Percentiles rank a stretch among this genome's conserved stretches.
phyloP scores from a whole-genome alignment of 2,888 invertebrate species.

The Trachelus tabidus region DNA sequence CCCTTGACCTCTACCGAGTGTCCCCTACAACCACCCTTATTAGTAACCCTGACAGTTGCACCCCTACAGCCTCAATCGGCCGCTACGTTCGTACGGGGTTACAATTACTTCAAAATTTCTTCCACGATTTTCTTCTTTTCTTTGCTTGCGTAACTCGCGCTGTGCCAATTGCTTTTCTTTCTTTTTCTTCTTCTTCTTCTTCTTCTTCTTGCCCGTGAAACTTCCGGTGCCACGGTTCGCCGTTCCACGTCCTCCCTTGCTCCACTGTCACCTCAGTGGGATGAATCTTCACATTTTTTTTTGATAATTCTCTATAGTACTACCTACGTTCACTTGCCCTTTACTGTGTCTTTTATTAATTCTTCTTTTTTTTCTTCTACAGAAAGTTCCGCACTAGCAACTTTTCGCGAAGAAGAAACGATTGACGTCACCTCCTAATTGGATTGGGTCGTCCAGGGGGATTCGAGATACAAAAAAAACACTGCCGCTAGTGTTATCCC shows the following conservation, averaged over 20 bases:
- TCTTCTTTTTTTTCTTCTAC: background rate
- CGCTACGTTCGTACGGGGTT: background rate
- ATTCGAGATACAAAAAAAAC: background rate
- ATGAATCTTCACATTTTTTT: background rate
- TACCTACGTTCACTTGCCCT: background rate
- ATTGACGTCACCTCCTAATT: background rate
- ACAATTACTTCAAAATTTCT: background rate
- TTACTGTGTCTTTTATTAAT: background rate
- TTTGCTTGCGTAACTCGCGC: background rate
- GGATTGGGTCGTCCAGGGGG: background rate
- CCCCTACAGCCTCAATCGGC: background rate
- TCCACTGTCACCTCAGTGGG: background rate
- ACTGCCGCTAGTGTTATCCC: background rate
- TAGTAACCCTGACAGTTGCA: background rate
- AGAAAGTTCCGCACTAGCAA: background rate
- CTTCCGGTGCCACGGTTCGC: background rate
- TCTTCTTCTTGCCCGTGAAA: conserved; percentile 19
- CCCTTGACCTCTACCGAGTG: background rate
- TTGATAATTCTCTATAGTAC: background rate
- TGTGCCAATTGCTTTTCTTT: conserved; percentile 16
- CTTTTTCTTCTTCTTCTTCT: conserved; percentile 15
- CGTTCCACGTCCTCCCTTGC: background rate
- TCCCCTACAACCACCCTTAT: background rate
- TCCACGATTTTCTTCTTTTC: background rate
- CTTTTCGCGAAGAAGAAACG: background rate